Evolutionary conservation across 2,113 vertebrate species (phyloP).

Genomic region (Chinchilla lanigera): DNA sequence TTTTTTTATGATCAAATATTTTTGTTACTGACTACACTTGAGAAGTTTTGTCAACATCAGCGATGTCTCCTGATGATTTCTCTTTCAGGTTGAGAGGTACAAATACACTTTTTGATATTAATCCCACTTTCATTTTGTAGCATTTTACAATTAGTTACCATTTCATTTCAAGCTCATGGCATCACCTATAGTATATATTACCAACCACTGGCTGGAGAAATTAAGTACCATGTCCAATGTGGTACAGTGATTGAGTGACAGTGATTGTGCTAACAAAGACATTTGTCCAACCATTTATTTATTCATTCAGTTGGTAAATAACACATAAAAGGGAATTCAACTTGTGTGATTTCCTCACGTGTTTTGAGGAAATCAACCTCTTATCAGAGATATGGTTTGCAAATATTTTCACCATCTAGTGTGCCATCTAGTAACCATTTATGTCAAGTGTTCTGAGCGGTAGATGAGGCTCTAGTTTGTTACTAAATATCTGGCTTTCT

Average conservation of each 20-base stretch:
- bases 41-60: slow-evolving; percentile 18
- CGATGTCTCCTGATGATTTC: not conserved
- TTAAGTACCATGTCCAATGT: not conserved
- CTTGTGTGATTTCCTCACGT: not conserved
- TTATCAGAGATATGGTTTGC: not conserved
- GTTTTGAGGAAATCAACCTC: not conserved
- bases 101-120: not conserved
- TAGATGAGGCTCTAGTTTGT: not conserved
- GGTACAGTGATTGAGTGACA: not conserved
- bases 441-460: not conserved
- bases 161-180: not conserved
- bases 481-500: not conserved
- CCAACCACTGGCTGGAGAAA: not conserved
- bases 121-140: not conserved
- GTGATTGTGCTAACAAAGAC: not conserved
- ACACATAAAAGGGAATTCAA: not conserved
- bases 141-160: not conserved
- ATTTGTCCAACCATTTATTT: not conserved
- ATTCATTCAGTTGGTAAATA: not conserved
- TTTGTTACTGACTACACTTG: slow-evolving; percentile 30
- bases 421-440: not conserved
- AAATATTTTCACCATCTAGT: not conserved
- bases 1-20: slow-evolving; percentile 50
- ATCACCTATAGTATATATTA: not conserved
- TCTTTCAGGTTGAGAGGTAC: not conserved